A percentile compares a stretch with the other conserved stretches of the same genome.
phyloP scores from a whole-genome alignment of 2,888 invertebrate genomes.

The Ernsta delagoae region DNA sequence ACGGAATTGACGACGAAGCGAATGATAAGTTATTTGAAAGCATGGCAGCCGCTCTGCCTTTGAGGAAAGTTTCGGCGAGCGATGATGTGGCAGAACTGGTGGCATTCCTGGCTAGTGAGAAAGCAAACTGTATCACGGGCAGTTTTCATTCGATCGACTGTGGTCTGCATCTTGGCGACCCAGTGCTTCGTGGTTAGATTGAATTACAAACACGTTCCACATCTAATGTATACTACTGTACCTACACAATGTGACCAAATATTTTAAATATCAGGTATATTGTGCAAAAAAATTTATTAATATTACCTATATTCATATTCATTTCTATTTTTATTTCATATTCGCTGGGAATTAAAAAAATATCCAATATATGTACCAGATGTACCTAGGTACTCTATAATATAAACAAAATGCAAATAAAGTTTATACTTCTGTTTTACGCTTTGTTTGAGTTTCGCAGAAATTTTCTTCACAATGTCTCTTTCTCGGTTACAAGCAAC shows the following conservation, averaged over 20 bases:
- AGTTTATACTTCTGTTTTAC: neutral
- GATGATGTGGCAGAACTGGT: no score
- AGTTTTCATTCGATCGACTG: constrained; percentile 62
- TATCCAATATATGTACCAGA: neutral
- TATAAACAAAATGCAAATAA: neutral
- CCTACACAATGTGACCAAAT: neutral
- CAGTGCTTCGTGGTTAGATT: constrained; percentile 23
- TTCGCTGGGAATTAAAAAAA: no score
- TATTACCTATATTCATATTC: no score
- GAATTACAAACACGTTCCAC: neutral
- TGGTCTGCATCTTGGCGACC: constrained; percentile 58
- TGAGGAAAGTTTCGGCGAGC: no score
- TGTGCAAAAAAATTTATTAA: no score
- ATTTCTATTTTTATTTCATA: no score
- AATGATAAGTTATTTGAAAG: no score
- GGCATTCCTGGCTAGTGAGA: no score
- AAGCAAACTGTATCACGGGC: constrained; percentile 49
- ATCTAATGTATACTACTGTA: no score
- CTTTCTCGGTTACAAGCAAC: neutral
- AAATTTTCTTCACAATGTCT: constrained; percentile 7
- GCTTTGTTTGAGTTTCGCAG: constrained; percentile 1
- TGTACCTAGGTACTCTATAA: neutral
- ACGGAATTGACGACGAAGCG: no score
- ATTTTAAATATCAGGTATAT: neutral
- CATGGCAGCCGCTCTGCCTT: no score